Base-by-base conservation (phyloP, 2,888 invertebrate species). In the Cecidostiba fungosa region DNA sequence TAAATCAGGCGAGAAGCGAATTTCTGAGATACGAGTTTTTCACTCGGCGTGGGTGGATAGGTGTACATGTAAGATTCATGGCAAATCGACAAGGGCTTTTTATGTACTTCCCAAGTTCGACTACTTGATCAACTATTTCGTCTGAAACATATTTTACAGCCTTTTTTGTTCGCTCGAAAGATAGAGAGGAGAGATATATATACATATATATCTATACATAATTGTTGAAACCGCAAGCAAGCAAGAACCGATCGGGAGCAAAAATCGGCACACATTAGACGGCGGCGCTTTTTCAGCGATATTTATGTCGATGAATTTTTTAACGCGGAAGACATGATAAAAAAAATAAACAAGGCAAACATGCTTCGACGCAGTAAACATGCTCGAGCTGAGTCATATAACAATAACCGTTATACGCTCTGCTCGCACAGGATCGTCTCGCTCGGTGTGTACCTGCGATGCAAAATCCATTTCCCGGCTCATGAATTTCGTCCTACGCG, bases 381-480 rank as follows among this genome's bases (percentile, higher is more conserved):
- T 66, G 29, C 66, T 66, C 29, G 66, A 66, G 66, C 26, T 26
- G 66, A 66, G 66, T 66, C 66, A 66, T 26, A 66, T 29, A 66
- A 66, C 29, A 29, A 66, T 66, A 66, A 66, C 66, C 66, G 66
- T 66, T 66, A 66, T 66, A 26, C n/a, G 54, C 66, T 8, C n/a
- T 6, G 8, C 54, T 59, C n/a, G 54, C n/a, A 8, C 70, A n/a
- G 39, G 23, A 43, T 39, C 32, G 70, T 70, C 39, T 32, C 39
- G 70, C n/a, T 70, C 70, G 19, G 39, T 23, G 54, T n/a, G 39
- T 72, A 59, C 50, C 29, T n/a, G 59, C 23, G 26, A 74, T 74
- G 72, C 43, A 74, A 77, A 82, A 82, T 85, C 19, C 47, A 69
- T 82, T 77, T 84, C 43, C 66, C 66, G 54, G 26, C 77, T 43